Base-by-base conservation (phyloP, 2,797 vertebrate genomes). In the Anisognathus igniventris region DNA sequence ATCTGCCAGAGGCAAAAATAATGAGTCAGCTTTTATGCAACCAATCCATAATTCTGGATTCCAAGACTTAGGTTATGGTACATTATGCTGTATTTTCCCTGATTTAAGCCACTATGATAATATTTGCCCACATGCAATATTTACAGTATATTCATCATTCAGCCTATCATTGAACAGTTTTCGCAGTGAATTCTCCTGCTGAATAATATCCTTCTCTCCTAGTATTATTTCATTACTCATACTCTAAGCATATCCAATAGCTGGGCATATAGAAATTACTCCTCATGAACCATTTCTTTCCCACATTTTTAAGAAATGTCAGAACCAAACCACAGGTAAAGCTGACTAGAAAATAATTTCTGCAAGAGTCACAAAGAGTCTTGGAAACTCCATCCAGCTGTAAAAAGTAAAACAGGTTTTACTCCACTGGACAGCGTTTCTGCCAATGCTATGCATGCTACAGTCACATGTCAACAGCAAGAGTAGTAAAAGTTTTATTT, bases 1-100 rank as follows among this genome's bases (percentile, higher is more conserved):
- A 45, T 67, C 78, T 91, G 85, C 94, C 84, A 87, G 70, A 91
- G 61, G 70, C 9, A 19, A 88, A 95, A 90, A 68, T 37, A 95
- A 82, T 86, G 68, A 96, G 65, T 89, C 91, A 71, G 56, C 54
- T 31, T 60, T 92, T 86, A 72, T 72, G 47, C 56, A 96, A 53
- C 18, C 42, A 89, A 86, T 57, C 35, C 58, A n/a, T 76, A 95
- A 86, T 6, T 17, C 50, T 89, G 37, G 33, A 74, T 94, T 93
- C 70, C 48, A 83, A 89, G 73, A 33, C 23, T 45, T 56, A 50
- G 44, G 21, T 74, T 87, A 71, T 7, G 5, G 28, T 74, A 22
- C 54, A 15, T 37, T 5, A 3, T 68, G 44, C 39, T 40, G 7
- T 48, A 51, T 80, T 73, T 88, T 74, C 35, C 70, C 28, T 20